Evolutionary conservation across 2,113 vertebrate genomes (phyloP), one percentile per base, ranked within the genome.

Genomic region (Aythya baeri): DNA sequence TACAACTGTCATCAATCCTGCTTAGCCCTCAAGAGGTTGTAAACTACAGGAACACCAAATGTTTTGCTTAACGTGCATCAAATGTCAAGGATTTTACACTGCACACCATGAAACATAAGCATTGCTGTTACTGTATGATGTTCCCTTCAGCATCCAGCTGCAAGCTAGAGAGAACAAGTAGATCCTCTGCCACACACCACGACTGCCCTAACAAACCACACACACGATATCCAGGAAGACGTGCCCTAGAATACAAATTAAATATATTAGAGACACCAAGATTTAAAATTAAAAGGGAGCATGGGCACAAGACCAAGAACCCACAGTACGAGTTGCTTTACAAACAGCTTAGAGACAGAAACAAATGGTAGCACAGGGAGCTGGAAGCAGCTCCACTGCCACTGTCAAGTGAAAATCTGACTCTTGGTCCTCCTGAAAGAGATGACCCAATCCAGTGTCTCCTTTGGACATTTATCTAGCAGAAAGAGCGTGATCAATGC

Each of bases 381-480:
- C 23, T 2, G 2, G 27, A 83, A 26, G 27, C 2, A 0, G 38
- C 27, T 46, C 20, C 1, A 0, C 27, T 23, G 54, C 34, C 73
- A 66, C 13, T 50, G 21, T 7, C 26, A 55, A 17, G 36, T 25
- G 15, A 21, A 14, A 82, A 57, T 36, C 21, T 23, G 38, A 70
- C 49, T 81, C 55, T 18, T 31, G 44, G 26, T 25, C 11, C 65
- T 81, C 25, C 29, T 67, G 36, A 74, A 91, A 63, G 41, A 54
- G 26, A 34, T 46, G 5, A 85, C 31, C 31, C 55, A 84, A 34
- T 6, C 50, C 34, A 41, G 55, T 54, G n/a, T 18, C 49, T 57
- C n/a, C 18, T 76, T 41, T 17, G 5, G 14, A 41, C 7, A 43
- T 32, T 76, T 54, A 41, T 52, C 17, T 73, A 0, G 0, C 32